Conservation (phyloP, 2,888 invertebrate species). For the Sinelater perroti region DNA sequence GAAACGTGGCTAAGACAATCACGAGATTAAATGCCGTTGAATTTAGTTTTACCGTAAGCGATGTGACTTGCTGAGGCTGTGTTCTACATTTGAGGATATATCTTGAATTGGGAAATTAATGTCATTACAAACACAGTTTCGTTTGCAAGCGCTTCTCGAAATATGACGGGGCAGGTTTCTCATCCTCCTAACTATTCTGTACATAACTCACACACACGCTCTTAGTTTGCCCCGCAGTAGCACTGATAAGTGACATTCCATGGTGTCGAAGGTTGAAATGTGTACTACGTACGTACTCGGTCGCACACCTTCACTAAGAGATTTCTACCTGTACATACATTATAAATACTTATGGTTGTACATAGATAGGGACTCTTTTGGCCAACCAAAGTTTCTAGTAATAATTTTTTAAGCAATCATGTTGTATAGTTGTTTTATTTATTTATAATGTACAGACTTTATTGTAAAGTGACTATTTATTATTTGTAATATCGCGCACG, state of each 20-base stretch:
- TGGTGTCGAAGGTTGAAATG: slow-evolving; percentile 12
- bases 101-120: slow-evolving; percentile 6
- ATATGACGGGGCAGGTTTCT: slow-evolving; percentile 3
- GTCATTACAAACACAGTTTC: slow-evolving; percentile 1
- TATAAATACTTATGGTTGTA: slow-evolving; percentile 30
- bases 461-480: slow-evolving; percentile 35
- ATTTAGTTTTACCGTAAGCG: no score
- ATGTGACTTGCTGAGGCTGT: not conserved
- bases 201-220: slow-evolving; percentile 9
- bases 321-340: slow-evolving; percentile 1
- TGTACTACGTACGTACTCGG: no score
- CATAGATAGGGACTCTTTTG: slow-evolving; percentile 47
- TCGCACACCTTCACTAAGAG: slow-evolving; percentile 30
- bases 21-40: no score
- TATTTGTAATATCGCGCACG: no score
- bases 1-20: no score
- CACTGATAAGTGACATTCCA: slow-evolving; percentile 25
- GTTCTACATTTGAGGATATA: not conserved
- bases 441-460: slow-evolving; percentile 42
- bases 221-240: slow-evolving; percentile 6
- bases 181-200: slow-evolving; percentile 2
- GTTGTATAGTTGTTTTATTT: slow-evolving; percentile 51
- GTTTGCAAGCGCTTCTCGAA: slow-evolving; percentile 7
- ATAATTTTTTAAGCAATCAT: slow-evolving; percentile 47
- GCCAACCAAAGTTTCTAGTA: slow-evolving; percentile 55